Evolutionary conservation across 2,797 vertebrate genomes (phyloP).

Genomic region (Sebastes nivosus): DNA sequence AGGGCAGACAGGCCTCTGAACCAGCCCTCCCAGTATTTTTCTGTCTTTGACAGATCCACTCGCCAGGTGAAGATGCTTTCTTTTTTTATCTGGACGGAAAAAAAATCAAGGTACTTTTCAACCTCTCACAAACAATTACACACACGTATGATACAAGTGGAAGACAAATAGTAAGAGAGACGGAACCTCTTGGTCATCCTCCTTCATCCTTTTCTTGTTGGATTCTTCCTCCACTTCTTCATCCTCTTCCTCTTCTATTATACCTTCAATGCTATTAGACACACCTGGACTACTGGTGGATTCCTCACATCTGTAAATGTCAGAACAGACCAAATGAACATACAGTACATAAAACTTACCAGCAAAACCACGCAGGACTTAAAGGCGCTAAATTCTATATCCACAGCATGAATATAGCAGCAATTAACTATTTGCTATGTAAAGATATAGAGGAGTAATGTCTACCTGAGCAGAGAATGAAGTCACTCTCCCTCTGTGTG

Average conservation of each 20-base stretch:
- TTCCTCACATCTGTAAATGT: constrained; percentile 88
- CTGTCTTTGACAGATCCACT: constrained; percentile 96
- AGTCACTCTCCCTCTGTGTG: too few relatives aligned
- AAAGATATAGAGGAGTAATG: too few relatives aligned
- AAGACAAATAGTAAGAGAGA: background rate
- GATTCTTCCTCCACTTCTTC: constrained; percentile 87
- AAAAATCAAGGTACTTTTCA: background rate
- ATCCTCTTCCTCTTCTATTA: constrained; percentile 94
- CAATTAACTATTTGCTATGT: too few relatives aligned
- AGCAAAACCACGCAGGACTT: background rate
- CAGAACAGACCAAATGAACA: background rate
- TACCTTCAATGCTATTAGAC: constrained; percentile 92
- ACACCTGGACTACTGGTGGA: constrained; percentile 84
- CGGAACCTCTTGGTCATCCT: constrained; percentile 91
- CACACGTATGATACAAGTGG: background rate
- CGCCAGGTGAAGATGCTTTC: constrained; percentile 94
- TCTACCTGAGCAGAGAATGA: too few relatives aligned
- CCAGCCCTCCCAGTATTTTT: constrained; percentile 99
- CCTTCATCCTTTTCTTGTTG: constrained; percentile 94
- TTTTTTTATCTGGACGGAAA: constrained; percentile 86
- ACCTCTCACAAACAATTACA: background rate
- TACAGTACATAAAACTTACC: background rate
- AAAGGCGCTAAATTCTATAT: background rate
- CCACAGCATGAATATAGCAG: too few relatives aligned
- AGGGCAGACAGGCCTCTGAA: constrained; percentile 95